Percentiles rank a stretch among this genome's conserved stretches.
Evolutionary conservation across 2,888 invertebrate genomes (phyloP).

Genomic region (Eilema depressum): DNA sequence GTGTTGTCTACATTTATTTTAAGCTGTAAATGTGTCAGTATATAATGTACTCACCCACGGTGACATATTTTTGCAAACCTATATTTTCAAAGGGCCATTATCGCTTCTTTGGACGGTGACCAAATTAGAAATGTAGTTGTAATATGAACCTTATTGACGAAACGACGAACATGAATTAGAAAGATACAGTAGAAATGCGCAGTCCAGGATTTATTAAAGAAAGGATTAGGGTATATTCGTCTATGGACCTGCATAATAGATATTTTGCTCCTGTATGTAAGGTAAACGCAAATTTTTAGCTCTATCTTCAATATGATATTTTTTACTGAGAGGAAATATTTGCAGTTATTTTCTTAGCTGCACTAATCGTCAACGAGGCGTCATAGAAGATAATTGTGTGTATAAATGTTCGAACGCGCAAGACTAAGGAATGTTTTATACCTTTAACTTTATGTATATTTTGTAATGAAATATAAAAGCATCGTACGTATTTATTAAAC

Average conservation of each 20-base stretch:
- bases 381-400: constrained; percentile 7
- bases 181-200: too few species aligned
- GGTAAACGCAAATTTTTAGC: not conserved
- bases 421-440: constrained; percentile 44
- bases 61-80: not conserved
- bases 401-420: constrained; percentile 14
- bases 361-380: constrained; percentile 26
- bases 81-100: not conserved
- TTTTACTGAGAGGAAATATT: not conserved
- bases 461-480: constrained; percentile 41
- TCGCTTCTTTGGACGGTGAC: not conserved
- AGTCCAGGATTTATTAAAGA: not conserved
- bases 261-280: not conserved
- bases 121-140: not conserved
- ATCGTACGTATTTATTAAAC: constrained; percentile 39
- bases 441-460: constrained; percentile 43
- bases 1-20: not conserved
- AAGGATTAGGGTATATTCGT: not conserved
- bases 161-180: not conserved
- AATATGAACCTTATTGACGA: not conserved
- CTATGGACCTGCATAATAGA: not conserved
- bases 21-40: not conserved
- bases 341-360: not conserved
- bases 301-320: not conserved
- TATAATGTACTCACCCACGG: not conserved